Evolutionary conservation across 2,797 vertebrate genomes (phyloP), one percentile per base, ranked within the genome.

Genomic region (Poecilia wingei): DNA sequence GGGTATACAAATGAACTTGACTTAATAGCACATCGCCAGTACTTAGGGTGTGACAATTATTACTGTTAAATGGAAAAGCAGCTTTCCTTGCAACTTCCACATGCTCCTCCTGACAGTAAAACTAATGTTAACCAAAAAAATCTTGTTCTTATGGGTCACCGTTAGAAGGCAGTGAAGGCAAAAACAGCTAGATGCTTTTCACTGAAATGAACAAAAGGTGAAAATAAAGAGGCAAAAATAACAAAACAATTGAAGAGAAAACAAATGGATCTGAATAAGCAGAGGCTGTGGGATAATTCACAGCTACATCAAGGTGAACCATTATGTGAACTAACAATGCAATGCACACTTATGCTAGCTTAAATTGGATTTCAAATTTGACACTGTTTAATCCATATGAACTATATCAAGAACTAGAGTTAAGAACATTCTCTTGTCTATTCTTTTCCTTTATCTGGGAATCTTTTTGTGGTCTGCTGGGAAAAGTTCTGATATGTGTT

Each of bases 101-200:
- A 72, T 20, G 59, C 64, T 77, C 4, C 12, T 64, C n/a, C 69
- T n/a, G 13, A 71, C 43, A 75, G 33, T 43, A 64, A 43, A 53
- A 71, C 31, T 66, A 12, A 4, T 53, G 0, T 0, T 36, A 43
- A 46, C 49, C 39, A 39, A 45, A 49, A 20, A 22, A 6, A 61
- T 6, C 14, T 45, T 72, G 25, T 12, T 39, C 12, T 64, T 7
- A 6, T 18, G 33, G 14, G 6, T 55, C 49, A 64, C 89, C 93
- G 90, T 85, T 22, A 53, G 93, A 82, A 93, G 94, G 94, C 92
- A 94, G 91, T 88, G 93, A 73, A 94, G 92, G 47, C 87, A 87
- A 86, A 85, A 84, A 55, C 53, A 82, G 85, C 22, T 71, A 13
- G 55, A 75, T 73, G 72, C 80, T 84, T 68, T 77, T 61, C 64